Base-by-base conservation (phyloP, 2,888 invertebrate species). In the Lissonota sp. region DNA sequence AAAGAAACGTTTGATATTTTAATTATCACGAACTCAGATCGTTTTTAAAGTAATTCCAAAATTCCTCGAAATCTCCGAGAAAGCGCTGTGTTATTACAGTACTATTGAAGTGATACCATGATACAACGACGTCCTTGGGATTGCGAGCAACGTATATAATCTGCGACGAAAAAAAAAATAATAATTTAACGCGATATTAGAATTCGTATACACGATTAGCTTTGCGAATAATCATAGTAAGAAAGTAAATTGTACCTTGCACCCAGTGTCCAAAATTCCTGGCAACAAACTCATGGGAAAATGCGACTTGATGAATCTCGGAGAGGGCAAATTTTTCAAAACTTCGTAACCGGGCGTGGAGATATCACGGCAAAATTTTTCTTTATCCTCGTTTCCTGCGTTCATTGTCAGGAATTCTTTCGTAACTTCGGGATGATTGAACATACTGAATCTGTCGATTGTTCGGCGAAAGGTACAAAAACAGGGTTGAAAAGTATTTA, bases 371-470 rank as follows among this genome's bases (percentile, higher is more conserved):
- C 96, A 93, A 0, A 95, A 91, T 67, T 94, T 88, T 51, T 94
- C 89, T 70, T 95, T 95, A 6, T 92, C 89, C 6, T 92, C 88
- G 69, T 94, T 93, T 44, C 93, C 89, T 4, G 93, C 93, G 89
- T 96, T 96, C 84, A 95, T 94, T 79, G 93, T 89, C 8, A 94
- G 85, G 82, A 97, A 94, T 83, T 95, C 94, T 16, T 93, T 90
- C 87, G 95, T 95, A 80, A 95, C 93, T 79, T 94, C 93, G 3
- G 96, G 95, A 90, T 97, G 96, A 66, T 96, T 93, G 88, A 95
- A 96, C 55, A 95, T 93, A 66, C 95, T 95, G 91, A 96, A 96
- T 90, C 97, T 97, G 86, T 16, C 4, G 37, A 26, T 26, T 26
- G 26, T 2, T 26, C 26, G 26, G 26, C 3, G 26, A 26, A 3